These are phyloP conservation scores for Rhamphomyia laevipes DNA, from an alignment of 2,888 invertebrate genomes.

Conservation along the genomic window DNA sequence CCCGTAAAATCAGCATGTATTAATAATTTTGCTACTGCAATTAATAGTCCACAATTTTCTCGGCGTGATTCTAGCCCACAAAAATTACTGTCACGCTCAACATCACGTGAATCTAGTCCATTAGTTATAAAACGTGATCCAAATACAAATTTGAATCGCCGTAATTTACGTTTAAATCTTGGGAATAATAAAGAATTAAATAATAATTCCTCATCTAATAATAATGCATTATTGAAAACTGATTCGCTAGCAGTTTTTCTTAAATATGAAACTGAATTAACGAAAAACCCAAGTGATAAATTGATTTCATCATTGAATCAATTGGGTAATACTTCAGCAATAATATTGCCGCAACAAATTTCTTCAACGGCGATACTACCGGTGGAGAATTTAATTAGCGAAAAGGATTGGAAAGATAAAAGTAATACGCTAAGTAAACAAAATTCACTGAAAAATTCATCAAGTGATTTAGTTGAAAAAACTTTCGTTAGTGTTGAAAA, in stretches of 20 bases:
- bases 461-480: constrained; percentile 7
- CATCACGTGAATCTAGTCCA: constrained; percentile 4
- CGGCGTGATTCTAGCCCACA: constrained; percentile 28
- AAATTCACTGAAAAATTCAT: constrained; percentile 30
- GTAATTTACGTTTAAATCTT: constrained; percentile 15
- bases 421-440: constrained; percentile 35
- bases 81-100: not conserved
- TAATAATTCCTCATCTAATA: not conserved
- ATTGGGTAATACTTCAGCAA: not conserved
- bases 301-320: not conserved
- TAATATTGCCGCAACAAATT: constrained; percentile 12
- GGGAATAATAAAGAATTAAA: not conserved
- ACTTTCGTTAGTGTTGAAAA: constrained; percentile 7
- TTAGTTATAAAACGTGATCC: constrained; percentile 14
- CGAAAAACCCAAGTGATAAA: constrained; percentile 7
- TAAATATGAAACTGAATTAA: constrained; percentile 34
- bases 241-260: constrained; percentile 36
- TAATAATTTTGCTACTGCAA: constrained; percentile 28
- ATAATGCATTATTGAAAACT: constrained; percentile 26
- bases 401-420: constrained; percentile 36
- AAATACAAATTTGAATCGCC: constrained; percentile 13
- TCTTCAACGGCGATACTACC: constrained; percentile 7
- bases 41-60: constrained; percentile 30
- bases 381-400: constrained; percentile 8
- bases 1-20: constrained; percentile 35